Conservation (phyloP, 2,888 invertebrate genomes). For the Mycalesis mineus region DNA sequence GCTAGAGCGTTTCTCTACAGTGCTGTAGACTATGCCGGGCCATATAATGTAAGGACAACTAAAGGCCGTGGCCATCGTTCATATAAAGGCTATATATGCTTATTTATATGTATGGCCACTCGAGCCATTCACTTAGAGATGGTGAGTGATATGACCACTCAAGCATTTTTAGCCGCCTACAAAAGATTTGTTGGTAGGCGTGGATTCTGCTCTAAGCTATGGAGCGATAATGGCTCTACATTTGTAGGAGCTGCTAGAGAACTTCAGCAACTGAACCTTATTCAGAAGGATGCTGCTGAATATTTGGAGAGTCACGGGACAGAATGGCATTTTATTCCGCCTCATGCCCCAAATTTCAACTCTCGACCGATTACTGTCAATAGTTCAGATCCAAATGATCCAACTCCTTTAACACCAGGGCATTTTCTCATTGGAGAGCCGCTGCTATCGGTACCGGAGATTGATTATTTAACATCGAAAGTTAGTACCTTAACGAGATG, state of each 20-base stretch:
- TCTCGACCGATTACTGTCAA: too few species aligned
- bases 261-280: neutral
- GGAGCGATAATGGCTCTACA: neutral
- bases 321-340: neutral
- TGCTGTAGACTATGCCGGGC: neutral
- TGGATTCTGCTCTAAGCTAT: neutral
- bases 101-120: constrained; percentile 29
- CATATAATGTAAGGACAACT: neutral
- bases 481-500: neutral
- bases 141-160: constrained; percentile 23
- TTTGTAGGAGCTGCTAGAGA: neutral
- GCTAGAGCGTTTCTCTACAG: neutral
- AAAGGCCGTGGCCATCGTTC: constrained; percentile 21
- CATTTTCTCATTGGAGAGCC: too few species aligned
- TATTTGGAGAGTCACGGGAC: neutral
- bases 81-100: constrained; percentile 22
- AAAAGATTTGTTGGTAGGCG: neutral
- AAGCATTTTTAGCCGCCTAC: constrained; percentile 1
- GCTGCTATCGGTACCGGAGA: too few species aligned
- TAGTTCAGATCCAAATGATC: too few species aligned
- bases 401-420: too few species aligned
- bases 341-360: neutral
- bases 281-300: neutral
- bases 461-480: neutral
- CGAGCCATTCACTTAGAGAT: constrained; percentile 28